Evolutionary conservation across 2,113 vertebrate genomes (phyloP), one percentile per base, ranked within the genome.

Genomic region (Rallus limicola): DNA sequence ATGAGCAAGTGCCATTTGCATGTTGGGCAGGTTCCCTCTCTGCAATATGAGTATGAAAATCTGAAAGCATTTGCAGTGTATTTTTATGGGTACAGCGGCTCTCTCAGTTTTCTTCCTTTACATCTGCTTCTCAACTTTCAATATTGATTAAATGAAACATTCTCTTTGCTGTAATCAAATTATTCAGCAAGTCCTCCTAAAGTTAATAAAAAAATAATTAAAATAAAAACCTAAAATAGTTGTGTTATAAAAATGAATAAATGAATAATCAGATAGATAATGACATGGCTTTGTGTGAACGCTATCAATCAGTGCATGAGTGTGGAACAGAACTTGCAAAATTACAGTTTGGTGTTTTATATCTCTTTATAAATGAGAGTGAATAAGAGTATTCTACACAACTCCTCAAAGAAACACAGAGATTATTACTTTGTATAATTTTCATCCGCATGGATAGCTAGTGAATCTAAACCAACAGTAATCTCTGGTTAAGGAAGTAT

Each of bases 121-220:
- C 28, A 56, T 95, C 78, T 91, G 65, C 81, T 82, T 20, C 71
- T 93, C 48, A 80, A 10, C 42, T 91, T 90, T 70, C 48, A 83
- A 2, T 95, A 68, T 62, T 86, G 87, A 94, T 82, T 95, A 75
- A 96, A 88, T 65, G 67, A 62, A 93, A 33, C 25, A 38, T 11
- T 60, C 19, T 71, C 26, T 77, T 75, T 81, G 38, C 59, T 81
- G 52, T 92, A 75, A 92, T 71, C 52, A 79, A 92, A 69, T 88
- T 92, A 79, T 80, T 91, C 75, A 84, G 46, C 48, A 88, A 68
- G 44, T 64, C 50, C 38, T 90, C 20, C 38, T 83, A 63, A 91
- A 92, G 87, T 19, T 5, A 59, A 46, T 70, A 52, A 65, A 86
- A 86, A 86, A 75, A 21, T 50, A 79, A 62, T 71, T 53, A 53